phyloP scores from a whole-genome alignment of 2,797 vertebrate species.

The Xenentodon cancila region DNA sequence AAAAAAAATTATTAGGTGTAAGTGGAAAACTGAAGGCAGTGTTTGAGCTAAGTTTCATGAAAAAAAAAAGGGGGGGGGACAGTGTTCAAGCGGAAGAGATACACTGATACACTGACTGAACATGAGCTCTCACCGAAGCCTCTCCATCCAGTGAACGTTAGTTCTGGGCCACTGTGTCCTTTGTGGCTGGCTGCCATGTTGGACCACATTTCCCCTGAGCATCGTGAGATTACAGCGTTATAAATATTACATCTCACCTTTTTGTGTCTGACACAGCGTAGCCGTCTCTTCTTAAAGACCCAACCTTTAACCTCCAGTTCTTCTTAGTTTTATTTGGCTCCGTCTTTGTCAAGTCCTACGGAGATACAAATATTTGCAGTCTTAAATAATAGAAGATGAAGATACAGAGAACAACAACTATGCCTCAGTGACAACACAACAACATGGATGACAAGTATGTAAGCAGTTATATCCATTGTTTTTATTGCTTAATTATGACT shows the following conservation, averaged over 20 bases:
- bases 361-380: conserved; percentile 16
- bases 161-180: conserved; percentile 35
- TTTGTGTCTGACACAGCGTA: conserved; percentile 16
- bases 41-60: conserved; percentile 8
- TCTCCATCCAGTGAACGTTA: conserved; percentile 34
- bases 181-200: conserved; percentile 39
- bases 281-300: conserved; percentile 40
- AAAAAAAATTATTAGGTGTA: conserved; percentile 46
- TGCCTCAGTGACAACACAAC: neutral
- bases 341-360: conserved; percentile 41
- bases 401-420: neutral
- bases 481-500: neutral
- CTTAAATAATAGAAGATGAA: neutral
- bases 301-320: conserved; percentile 60
- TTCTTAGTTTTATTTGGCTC: conserved; percentile 26
- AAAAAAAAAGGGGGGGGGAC: conserved; percentile 22
- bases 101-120: conserved; percentile 39
- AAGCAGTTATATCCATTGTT: neutral
- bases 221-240: conserved; percentile 12
- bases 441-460: neutral
- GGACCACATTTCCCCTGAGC: conserved; percentile 34
- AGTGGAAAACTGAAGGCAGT: conserved; percentile 6
- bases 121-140: conserved; percentile 27
- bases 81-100: conserved; percentile 44
- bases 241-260: conserved; percentile 54